Evolutionary conservation across 2,797 vertebrate genomes (phyloP), one percentile per base, ranked within the genome.

Genomic region (Tadarida brasiliensis): DNA sequence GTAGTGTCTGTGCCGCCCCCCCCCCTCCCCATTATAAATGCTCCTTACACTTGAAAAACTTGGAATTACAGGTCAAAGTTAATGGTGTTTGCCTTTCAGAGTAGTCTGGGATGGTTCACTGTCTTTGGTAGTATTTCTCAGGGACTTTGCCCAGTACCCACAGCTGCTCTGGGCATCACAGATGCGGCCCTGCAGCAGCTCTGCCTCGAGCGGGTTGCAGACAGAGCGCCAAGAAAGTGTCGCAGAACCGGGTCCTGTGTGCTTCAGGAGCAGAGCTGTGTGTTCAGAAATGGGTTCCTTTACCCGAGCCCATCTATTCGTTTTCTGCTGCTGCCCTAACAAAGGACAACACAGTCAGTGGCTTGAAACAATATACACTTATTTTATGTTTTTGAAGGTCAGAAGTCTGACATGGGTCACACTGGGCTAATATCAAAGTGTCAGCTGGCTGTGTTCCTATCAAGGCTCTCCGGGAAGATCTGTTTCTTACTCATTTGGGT

Each of bases 351-450:
- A 76, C 61, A 57, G 30, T 24, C 47, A 56, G 33, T 30, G 39
- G 16, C 28, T 68, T 44, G 22, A 49, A 56, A n/a, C n/a, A 56
- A 49, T 30, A 33, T 65, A 51, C 5, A 26, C 85, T 39, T 84
- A 61, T 74, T 83, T 91, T 39, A 2, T 81, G 26, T 94, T 87
- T 96, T 68, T 84, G 19, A 74, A 87, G 70, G 10, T 83, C 30
- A 20, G 12, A 33, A 65, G 65, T 19, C 61, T 82, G 49, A 28
- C 39, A 8, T 12, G 33, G 49, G 54, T 67, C 65, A 84, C 73
- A 17, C 0, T 65, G 54, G 22, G n/a, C 54, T 65, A 39, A 33
- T 24, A 47, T 47, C 15, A 57, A 4, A 65, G 44, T 63, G 17
- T 15, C 35, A 11, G 7, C 70, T 54, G 87, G 44, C 85, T 91